A percentile compares a stretch with the other conserved stretches of the same genome.
phyloP scores from a whole-genome alignment of 2,797 vertebrate species.

The Triplophysa yarkandensis region DNA sequence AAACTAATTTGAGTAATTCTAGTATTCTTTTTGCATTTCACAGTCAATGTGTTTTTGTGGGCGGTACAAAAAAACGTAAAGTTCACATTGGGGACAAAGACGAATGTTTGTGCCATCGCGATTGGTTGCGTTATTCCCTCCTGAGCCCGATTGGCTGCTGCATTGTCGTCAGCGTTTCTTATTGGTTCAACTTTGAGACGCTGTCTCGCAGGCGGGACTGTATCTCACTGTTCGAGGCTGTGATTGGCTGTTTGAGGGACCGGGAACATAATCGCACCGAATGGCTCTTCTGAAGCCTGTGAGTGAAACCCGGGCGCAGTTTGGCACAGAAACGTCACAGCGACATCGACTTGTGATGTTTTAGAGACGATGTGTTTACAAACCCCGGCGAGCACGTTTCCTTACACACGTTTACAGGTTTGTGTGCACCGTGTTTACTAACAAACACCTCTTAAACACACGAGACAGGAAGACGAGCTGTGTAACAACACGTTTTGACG shows the following conservation, averaged over 20 bases:
- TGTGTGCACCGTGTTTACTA: background rate
- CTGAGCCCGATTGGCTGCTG: background rate
- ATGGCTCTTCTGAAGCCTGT: background rate
- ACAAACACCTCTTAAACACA: background rate
- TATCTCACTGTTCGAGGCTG: background rate
- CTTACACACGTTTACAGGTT: slow-evolving; percentile 1
- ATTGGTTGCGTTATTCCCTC: slow-evolving; percentile 46
- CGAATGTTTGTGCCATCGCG: background rate
- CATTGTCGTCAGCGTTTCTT: background rate
- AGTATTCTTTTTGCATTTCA: background rate
- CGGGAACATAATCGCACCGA: background rate
- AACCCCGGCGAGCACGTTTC: too few species aligned
- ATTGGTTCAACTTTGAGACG: slow-evolving; percentile 39
- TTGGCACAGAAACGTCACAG: slow-evolving; percentile 45
- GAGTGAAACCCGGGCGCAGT: slow-evolving; percentile 50
- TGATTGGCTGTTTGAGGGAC: slow-evolving; percentile 46
- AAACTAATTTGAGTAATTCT: background rate
- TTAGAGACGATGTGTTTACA: slow-evolving; percentile 10
- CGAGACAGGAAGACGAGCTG: background rate
- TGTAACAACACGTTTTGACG: too few species aligned
- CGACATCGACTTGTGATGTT: slow-evolving; percentile 3
- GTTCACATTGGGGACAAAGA: slow-evolving; percentile 46
- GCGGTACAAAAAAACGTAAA: background rate
- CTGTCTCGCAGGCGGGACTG: slow-evolving; percentile 24
- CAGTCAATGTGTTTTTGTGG: background rate